These are phyloP conservation scores for Fissipunctia ypsillon DNA, from an alignment of 2,888 invertebrate species.

Conservation along the genomic window DNA sequence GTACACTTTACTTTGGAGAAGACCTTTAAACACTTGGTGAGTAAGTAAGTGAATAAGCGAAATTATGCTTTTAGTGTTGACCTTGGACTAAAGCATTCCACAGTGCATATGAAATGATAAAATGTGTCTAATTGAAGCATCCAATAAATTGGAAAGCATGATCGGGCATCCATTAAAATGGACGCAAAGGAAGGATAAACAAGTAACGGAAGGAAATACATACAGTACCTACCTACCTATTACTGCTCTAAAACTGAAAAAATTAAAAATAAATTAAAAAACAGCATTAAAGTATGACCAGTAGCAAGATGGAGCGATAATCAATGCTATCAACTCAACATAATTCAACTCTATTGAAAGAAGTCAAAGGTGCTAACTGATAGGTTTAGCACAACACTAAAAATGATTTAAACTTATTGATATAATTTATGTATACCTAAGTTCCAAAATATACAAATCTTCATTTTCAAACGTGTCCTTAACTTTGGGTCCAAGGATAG, in stretches of 20 bases:
- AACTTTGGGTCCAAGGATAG: not conserved
- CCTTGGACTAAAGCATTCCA: not conserved
- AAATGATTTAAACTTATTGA: not conserved
- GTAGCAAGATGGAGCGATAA: conserved; percentile 8
- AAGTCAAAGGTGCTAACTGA: not conserved
- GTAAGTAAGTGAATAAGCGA: conserved; percentile 13
- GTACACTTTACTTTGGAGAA: conserved; percentile 29
- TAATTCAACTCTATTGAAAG: conserved; percentile 2
- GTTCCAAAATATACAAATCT: not conserved
- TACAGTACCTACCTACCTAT: not conserved
- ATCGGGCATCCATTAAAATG: no score
- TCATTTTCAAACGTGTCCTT: not conserved
- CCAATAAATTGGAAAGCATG: no score
- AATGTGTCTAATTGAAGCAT: not conserved
- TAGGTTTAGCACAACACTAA: not conserved
- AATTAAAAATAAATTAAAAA: conserved; percentile 7
- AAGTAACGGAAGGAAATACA: conserved; percentile 10
- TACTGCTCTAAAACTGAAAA: not conserved
- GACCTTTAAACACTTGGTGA: conserved; percentile 13
- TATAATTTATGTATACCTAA: not conserved
- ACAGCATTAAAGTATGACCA: not conserved
- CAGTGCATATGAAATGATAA: not conserved
- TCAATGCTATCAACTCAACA: not conserved
- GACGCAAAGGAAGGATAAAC: not conserved
- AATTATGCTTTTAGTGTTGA: not conserved